Base-by-base conservation (phyloP, 2,888 invertebrate species). In the Lithophane socia region DNA sequence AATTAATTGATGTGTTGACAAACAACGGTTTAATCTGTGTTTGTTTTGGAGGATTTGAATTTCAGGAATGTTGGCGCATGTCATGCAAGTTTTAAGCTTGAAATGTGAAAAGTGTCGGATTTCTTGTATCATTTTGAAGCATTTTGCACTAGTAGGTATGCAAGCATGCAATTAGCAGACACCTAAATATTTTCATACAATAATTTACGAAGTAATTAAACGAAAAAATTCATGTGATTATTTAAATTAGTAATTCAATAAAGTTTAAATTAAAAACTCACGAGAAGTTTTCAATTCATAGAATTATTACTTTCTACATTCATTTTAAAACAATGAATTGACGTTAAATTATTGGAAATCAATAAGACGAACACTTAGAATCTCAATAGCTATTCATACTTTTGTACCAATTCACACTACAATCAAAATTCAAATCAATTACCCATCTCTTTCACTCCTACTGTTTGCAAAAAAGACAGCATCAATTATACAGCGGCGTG, bases 1-100 rank as follows among this genome's bases (percentile, higher is more conserved):
- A 77, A 86, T 79, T 80, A 76, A 87, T 85, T 77, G 87, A 83
- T 79, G 58, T 85, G 88, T 81, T 82, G 83, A 83, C 87, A 88
- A 79, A 86, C 77, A 77, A 74, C n/a, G 56, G n/a, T 66, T 66
- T 83, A 72, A 80, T 80, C 65, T 54, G 2, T 87, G 83, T 85
- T 83, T 82, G 78, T 24, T 73, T 77, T 66, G 16, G 52, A 64
- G 60, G 58, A 72, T 80, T 72, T 69, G 60, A 56, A 67, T 72
- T 66, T 69, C 63, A 1, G 56, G 0, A 73, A 9, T 68, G 61
- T 69, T 65, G 68, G 29, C 7, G 58, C n/a, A n/a, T 75, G 64
- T 73, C 79, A 74, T 77, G 58, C 4, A 47, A 58, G 64, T 79
- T 81, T 64, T 80, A 42, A 64, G 60, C 44, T 21, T 68, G 42